phyloP scores from a whole-genome alignment of 2,797 vertebrate species.

The Rhinichthys osculus region DNA sequence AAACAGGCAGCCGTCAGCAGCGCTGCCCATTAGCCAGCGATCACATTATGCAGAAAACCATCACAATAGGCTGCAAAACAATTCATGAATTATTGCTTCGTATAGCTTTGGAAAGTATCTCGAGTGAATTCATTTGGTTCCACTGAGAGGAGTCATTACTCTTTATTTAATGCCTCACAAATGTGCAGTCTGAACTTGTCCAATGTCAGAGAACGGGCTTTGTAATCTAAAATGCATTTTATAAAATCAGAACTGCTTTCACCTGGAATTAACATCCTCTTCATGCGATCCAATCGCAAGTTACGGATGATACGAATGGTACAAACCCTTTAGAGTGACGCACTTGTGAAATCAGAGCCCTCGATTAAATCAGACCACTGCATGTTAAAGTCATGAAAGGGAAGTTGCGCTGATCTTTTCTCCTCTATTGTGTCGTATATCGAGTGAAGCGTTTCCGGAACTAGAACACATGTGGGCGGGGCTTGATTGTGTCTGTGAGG shows the following conservation, averaged over 20 bases:
- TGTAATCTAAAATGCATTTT: neutral
- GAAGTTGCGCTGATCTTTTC: neutral
- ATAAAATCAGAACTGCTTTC: neutral
- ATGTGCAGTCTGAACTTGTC: slow-evolving; percentile 40
- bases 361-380: neutral
- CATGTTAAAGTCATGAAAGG: neutral
- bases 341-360: neutral
- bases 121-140: neutral
- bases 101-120: slow-evolving; percentile 23
- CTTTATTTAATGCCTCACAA: slow-evolving; percentile 10
- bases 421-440: neutral
- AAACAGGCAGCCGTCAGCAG: slow-evolving; percentile 51
- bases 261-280: neutral
- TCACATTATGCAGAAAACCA: slow-evolving; percentile 60
- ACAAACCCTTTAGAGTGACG: neutral
- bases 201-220: slow-evolving; percentile 2
- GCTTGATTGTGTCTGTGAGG: neutral
- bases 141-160: slow-evolving; percentile 4
- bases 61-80: slow-evolving; percentile 47
- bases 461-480: neutral
- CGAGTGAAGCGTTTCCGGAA: neutral
- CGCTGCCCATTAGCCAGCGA: slow-evolving; percentile 55
- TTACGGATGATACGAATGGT: neutral
- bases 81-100: slow-evolving; percentile 26
- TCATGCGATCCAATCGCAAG: neutral